Evolutionary conservation across 2,113 vertebrate genomes (phyloP), one percentile per base, ranked within the genome.

Genomic region (Clarias batrachus): DNA sequence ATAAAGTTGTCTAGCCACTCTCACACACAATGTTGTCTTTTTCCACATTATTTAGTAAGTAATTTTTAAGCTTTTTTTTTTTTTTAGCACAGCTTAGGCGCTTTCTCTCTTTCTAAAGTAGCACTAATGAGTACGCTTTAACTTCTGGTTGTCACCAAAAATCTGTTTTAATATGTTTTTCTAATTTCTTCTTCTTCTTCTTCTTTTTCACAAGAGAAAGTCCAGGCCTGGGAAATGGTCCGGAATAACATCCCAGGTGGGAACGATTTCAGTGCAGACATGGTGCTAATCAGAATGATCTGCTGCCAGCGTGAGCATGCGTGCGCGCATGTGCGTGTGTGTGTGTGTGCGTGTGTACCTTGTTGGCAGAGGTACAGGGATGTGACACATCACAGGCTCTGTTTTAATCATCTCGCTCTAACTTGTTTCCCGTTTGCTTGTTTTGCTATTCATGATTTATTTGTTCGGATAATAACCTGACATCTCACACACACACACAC

Each of bases 81-180:
- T 73, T 27, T 37, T 19, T 2, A n/a, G 17, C 59, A 78, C 19
- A 37, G 11, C 54, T 57, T 21, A 57, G 65, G 57, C 3, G 19
- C 59, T 37, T 70, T 41, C 81, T 84, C 70, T 62, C 66, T 65
- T 62, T 65, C 3, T 19, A n/a, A 76, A 33, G 41, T 14, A 62
- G 48, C 84, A 63, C 21, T 85, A 85, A 85, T 85, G 74, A 79
- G 84, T 85, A 13, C 17, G n/a, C 27, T 85, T 77, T 57, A 85
- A 65, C 7, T 80, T 78, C 74, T 37, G 76, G 4, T 78, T 80
- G 84, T 85, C 84, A 78, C 76, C 21, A 19, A 68, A 77, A 79
- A 85, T 65, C 60, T 66, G 48, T 66, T 85, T 65, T 54, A 85
- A 85, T 79, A 54, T 57, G 48, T 74, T 74, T 76, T 33, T 54